A percentile compares a stretch with the other conserved stretches of the same genome.
Conservation (phyloP, 2,797 vertebrate genomes). For the Gila robusta region DNA sequence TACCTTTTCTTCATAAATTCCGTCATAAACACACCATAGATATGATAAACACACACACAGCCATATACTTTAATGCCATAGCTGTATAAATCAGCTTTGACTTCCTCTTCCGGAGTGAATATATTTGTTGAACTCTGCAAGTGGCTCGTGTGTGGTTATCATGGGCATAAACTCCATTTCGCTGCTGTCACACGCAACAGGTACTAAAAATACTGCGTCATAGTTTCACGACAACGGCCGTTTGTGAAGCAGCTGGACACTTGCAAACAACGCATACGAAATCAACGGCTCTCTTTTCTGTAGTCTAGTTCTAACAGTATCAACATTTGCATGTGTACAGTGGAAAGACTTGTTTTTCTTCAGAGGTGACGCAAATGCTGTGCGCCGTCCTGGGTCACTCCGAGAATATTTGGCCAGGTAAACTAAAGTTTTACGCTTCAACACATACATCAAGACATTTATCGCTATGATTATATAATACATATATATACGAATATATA, state of each 20-base stretch:
- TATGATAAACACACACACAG: no score
- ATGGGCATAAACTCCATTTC: neutral
- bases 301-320: neutral
- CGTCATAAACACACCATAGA: neutral
- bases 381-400: conserved; percentile 55
- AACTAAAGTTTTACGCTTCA: conserved; percentile 38
- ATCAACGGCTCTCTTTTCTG: neutral
- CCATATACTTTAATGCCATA: neutral
- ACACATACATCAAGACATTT: neutral
- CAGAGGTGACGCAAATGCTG: conserved; percentile 47
- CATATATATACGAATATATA: neutral
- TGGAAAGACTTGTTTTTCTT: conserved; percentile 1
- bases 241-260: neutral
- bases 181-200: neutral
- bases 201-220: conserved; percentile 10
- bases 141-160: neutral
- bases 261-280: neutral
- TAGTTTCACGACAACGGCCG: neutral
- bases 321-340: neutral
- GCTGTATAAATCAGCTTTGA: neutral
- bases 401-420: conserved; percentile 57
- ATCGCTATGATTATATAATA: neutral
- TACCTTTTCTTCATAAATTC: no score
- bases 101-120: neutral
- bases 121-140: neutral